Evolutionary conservation across 2,797 vertebrate genomes (phyloP), one percentile per base, ranked within the genome.

Genomic region (Hydrophis major): DNA sequence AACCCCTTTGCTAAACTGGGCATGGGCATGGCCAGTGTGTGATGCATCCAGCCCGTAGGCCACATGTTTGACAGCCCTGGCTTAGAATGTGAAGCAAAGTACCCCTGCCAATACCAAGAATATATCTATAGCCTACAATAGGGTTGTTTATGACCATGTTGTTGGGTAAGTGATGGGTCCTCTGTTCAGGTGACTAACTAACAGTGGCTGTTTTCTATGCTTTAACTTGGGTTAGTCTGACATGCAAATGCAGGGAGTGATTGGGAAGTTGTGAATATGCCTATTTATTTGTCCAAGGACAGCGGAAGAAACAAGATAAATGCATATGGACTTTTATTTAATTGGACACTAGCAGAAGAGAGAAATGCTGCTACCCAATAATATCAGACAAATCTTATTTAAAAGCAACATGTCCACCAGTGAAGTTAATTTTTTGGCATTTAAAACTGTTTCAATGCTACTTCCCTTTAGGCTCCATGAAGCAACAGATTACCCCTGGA

Each of bases 401-500:
- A 53, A 59, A 95, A 95, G 87, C 4, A 27, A 6, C 60, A 32
- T 93, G 93, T 90, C 69, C 94, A 91, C 93, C 25, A 92, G 83
- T 27, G 37, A 55, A 59, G 86, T 89, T 37, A 90, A 90, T 87
- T n/a, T 83, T 91, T 66, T 95, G 90, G 74, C 28, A 4, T 86
- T 74, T 59, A 56, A 86, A 95, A 87, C 61, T 93, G 4, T n/a
- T 56, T 13, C 3, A 0, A 47, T 86, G 55, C 2, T 47, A 90
- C 5, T 95, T 95, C 78, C 93, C 88, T 27, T 0, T 94, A 99
- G 99, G 97, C 98, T 99, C 47, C 98, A 99, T 0, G 98, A 99
- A 96, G 98, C 98, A 87, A 97, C 99, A 0, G 98, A 99, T 95
- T 99, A 99, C 91, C 98, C 99, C 0, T 99, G 99, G 99, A 98